A percentile compares a stretch with the other conserved stretches of the same genome.
These are phyloP conservation scores for Graptemys geographica DNA, from an alignment of 2,797 vertebrate genomes.

Conservation along the genomic window DNA sequence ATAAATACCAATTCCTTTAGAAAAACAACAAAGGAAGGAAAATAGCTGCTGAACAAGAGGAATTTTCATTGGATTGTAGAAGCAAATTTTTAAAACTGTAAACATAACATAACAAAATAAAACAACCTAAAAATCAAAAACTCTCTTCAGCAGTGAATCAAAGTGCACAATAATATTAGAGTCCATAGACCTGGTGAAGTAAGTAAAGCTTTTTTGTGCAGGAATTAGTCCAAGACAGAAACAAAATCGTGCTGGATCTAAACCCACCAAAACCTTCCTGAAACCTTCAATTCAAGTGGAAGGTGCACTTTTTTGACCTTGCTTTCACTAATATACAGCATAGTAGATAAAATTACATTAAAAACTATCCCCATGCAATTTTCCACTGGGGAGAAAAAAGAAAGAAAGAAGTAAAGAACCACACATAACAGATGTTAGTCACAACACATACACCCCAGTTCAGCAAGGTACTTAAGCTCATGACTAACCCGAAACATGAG, in stretches of 20 bases:
- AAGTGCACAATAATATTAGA: not conserved
- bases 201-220: not conserved
- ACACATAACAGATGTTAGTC: accelerated
- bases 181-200: not conserved
- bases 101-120: not conserved
- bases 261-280: not conserved
- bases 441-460: not conserved
- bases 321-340: not conserved
- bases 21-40: slow-evolving; percentile 7
- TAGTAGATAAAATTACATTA: not conserved
- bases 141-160: not conserved
- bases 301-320: not conserved
- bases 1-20: slow-evolving; percentile 10
- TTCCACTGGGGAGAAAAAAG: not conserved
- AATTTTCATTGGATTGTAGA: not conserved
- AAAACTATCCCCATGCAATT: not conserved
- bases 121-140: not conserved
- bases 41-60: not conserved
- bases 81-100: not conserved
- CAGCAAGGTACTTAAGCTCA: not conserved
- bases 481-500: not conserved
- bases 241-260: not conserved
- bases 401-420: not conserved
- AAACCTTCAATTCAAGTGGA: not conserved
- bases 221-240: not conserved